Percentiles rank a stretch among this genome's conserved stretches.
These are phyloP conservation scores for Catagonus wagneri DNA, from an alignment of 2,113 vertebrate species.

Conservation along the genomic window DNA sequence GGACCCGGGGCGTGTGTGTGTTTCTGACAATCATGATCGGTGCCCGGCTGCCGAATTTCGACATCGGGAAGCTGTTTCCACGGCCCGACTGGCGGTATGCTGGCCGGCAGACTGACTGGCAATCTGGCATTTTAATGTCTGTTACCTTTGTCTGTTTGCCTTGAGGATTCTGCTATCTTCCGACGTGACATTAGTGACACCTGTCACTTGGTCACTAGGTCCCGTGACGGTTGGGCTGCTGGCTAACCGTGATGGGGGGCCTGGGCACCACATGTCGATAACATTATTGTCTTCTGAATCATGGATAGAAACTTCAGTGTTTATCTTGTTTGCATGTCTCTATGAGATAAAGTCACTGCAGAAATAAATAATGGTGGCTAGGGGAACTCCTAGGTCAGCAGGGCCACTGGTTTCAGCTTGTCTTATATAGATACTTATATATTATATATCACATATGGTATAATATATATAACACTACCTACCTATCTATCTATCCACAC, in stretches of 20 bases:
- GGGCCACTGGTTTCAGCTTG: neutral
- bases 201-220: fast-evolving
- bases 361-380: fast-evolving
- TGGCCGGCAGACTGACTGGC: neutral
- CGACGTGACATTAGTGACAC: neutral
- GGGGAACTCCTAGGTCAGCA: fast-evolving
- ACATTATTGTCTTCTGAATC: fast-evolving
- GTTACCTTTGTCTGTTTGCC: neutral
- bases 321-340: neutral
- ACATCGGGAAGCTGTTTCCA: neutral
- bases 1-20: too few relatives aligned
- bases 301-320: fast-evolving
- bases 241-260: neutral
- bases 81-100: too few relatives aligned
- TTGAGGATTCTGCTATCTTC: neutral
- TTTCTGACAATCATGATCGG: fast-evolving
- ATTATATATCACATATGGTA: too few relatives aligned
- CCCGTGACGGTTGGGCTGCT: fast-evolving
- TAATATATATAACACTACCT: too few relatives aligned
- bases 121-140: neutral
- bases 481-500: too few relatives aligned
- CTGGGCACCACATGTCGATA: fast-evolving
- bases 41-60: fast-evolving
- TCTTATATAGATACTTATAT: too few relatives aligned
- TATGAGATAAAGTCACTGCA: neutral